Percentiles rank a stretch among this genome's conserved stretches.
phyloP scores from a whole-genome alignment of 2,113 vertebrate genomes.

The Seriola rivoliana region DNA sequence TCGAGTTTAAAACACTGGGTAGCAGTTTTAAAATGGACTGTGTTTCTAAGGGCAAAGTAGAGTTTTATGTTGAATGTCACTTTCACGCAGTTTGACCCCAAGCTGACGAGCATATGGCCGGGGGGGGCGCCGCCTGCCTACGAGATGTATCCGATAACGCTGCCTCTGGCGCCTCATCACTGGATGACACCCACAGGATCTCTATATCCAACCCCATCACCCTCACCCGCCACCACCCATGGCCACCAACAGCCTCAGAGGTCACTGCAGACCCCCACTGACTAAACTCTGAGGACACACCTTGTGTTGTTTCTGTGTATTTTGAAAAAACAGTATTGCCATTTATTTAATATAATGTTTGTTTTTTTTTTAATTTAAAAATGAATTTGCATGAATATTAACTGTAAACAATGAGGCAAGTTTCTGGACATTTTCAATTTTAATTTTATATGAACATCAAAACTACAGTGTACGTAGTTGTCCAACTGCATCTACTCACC shows the following conservation, averaged over 20 bases:
- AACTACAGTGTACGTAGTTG: slow-evolving; percentile 59
- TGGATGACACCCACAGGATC: slow-evolving; percentile 22
- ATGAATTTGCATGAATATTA: slow-evolving; percentile 11
- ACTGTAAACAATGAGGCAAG: slow-evolving; percentile 28
- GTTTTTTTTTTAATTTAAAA: slow-evolving; percentile 15
- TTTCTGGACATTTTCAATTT: slow-evolving; percentile 51
- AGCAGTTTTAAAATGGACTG: too few relatives aligned
- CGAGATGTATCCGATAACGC: slow-evolving; percentile 54
- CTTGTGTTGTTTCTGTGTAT: not conserved
- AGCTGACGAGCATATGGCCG: slow-evolving; percentile 18
- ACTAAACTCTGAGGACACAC: not conserved
- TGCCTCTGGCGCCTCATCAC: slow-evolving; percentile 45
- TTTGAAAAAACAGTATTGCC: slow-evolving; percentile 4
- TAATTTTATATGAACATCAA: slow-evolving; percentile 66
- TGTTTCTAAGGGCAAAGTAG: too few relatives aligned
- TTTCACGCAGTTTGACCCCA: slow-evolving; percentile 72
- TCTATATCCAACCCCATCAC: not conserved
- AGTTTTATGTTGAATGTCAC: slow-evolving; percentile 7
- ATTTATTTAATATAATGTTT: slow-evolving; percentile 24
- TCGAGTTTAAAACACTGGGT: too few relatives aligned
- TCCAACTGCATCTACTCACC: slow-evolving; percentile 42
- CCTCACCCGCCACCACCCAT: slow-evolving; percentile 13
- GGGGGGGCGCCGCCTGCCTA: slow-evolving; percentile 40
- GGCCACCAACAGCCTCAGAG: not conserved
- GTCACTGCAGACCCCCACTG: not conserved